Evolutionary conservation across 2,113 vertebrate genomes (phyloP).

Genomic region (Smithornis capensis): DNA sequence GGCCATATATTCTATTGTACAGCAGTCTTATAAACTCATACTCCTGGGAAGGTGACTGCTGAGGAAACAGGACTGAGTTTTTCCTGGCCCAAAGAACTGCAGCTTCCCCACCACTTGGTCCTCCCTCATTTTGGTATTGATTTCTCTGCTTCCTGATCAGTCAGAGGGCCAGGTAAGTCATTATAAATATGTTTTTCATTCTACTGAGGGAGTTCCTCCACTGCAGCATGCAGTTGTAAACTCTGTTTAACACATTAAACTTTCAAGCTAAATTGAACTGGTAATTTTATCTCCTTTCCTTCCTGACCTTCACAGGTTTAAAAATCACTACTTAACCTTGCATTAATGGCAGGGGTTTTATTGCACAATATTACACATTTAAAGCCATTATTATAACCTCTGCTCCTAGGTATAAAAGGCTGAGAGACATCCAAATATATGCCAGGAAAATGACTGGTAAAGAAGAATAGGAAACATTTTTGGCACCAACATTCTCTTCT

Average conservation of each 20-base stretch:
- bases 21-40: neutral
- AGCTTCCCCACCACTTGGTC: neutral
- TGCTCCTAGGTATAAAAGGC: neutral
- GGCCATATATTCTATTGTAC: neutral
- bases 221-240: slow-evolving; percentile 6
- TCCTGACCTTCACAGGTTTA: slow-evolving; percentile 44
- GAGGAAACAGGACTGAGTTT: accelerated
- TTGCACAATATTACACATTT: slow-evolving; percentile 38
- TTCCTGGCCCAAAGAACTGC: neutral
- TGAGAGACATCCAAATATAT: neutral
- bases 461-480: neutral
- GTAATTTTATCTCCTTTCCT: slow-evolving; percentile 34
- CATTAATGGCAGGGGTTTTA: slow-evolving; percentile 38
- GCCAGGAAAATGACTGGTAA: neutral
- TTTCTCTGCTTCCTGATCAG: neutral
- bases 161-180: neutral
- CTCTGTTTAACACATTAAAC: slow-evolving; percentile 25
- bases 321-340: slow-evolving; percentile 57
- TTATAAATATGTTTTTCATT: slow-evolving; percentile 25
- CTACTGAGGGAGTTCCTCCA: neutral
- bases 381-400: slow-evolving; percentile 45
- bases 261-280: slow-evolving; percentile 22
- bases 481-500: neutral
- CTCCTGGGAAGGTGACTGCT: neutral
- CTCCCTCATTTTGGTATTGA: neutral